Evolutionary conservation across 2,113 vertebrate species (phyloP), one percentile per base, ranked within the genome.

Genomic region (Centrocercus urophasianus): DNA sequence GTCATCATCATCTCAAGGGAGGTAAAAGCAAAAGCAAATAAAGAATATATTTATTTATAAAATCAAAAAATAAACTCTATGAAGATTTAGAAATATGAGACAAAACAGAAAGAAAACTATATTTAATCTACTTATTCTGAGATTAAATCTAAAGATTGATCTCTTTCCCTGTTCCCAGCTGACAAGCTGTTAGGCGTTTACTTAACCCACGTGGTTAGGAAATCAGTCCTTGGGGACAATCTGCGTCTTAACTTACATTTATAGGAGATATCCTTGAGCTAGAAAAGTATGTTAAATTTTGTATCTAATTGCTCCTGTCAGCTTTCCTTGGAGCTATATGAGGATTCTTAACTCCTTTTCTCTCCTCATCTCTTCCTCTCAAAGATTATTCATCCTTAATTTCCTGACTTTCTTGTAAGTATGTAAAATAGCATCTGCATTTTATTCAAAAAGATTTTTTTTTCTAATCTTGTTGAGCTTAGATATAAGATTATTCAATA

Each of bases 321-420:
- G 24, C 47, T 89, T 91, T 87, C 38, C 75, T 84, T 91, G 54
- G 57, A 79, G 10, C 16, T 72, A n/a, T 27, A 30, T 38, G 43
- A 43, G 71, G 63, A 52, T 67, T 88, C 32, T 82, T 65, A 89
- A 69, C 34, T 75, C 42, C 21, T 3, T 80, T 83, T 78, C 30
- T 48, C 45, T 63, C 56, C 48, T 75, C 0, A 28, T 75, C 79
- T 82, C 34, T 59, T 89, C 14, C 4, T 4, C 71, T 76, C 32
- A 47, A 72, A 59, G 21, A 88, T 90, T 91, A 91, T 91, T 57
- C 43, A 91, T 76, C 30, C 40, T 60, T 69, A 79, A 52, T 79
- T 88, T 59, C 50, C 60, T 79, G 86, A 13, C 54, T 88, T 84
- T 50, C 5, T 22, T 67, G 38, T 57, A 76, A 64, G 50, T 47